phyloP scores from a whole-genome alignment of 2,888 invertebrate species.

The Oeneis ivallda region DNA sequence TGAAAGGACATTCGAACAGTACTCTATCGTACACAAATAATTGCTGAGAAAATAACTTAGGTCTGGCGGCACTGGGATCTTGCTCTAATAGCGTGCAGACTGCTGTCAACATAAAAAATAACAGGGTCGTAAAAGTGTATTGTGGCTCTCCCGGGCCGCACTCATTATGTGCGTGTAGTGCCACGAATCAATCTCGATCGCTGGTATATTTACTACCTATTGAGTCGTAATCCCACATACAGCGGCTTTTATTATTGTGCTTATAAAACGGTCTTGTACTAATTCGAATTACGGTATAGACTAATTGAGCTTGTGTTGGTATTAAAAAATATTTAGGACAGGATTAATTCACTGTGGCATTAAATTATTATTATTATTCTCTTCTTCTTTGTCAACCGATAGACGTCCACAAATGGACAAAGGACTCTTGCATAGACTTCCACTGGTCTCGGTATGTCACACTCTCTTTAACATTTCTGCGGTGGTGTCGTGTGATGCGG shows the following conservation, averaged over 20 bases:
- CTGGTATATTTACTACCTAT: not conserved
- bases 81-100: constrained; percentile 50
- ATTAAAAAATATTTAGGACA: not conserved
- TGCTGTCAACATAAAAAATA: constrained; percentile 71
- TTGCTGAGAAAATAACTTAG: no score
- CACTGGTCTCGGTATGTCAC: no score
- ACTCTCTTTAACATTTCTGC: no score
- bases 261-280: not conserved
- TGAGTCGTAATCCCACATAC: not conserved
- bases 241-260: not conserved
- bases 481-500: no score
- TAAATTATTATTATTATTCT: no score
- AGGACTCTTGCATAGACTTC: no score
- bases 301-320: not conserved
- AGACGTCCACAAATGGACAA: no score
- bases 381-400: no score
- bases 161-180: constrained; percentile 44
- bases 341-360: no score
- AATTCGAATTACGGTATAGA: not conserved
- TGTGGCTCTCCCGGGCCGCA: constrained; percentile 45
- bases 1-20: no score
- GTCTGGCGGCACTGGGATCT: no score
- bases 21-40: no score
- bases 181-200: constrained; percentile 21
- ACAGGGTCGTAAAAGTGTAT: constrained; percentile 59